Percentiles rank a stretch among this genome's conserved stretches.
These are phyloP conservation scores for Phataginus tricuspis DNA, from an alignment of 2,797 vertebrate genomes.

Conservation along the genomic window DNA sequence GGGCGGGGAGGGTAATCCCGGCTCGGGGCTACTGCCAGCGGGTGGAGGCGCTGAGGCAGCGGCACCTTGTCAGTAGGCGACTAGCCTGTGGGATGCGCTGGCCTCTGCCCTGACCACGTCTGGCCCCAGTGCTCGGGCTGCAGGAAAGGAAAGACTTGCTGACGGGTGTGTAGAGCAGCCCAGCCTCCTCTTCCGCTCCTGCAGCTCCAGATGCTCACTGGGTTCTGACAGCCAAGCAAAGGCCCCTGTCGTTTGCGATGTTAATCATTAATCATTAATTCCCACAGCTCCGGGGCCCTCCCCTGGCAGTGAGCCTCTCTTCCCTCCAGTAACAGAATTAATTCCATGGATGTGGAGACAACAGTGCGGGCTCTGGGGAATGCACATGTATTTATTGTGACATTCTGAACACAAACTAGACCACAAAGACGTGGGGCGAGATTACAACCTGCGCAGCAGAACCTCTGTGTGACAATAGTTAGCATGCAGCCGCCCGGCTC, in stretches of 20 bases:
- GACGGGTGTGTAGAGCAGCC: rapidly evolving
- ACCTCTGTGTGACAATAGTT: not conserved
- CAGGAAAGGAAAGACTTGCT: not conserved
- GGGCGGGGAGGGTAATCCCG: not conserved
- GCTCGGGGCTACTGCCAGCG: not conserved
- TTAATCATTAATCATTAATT: no score
- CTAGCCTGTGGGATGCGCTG: not conserved
- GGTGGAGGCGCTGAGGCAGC: rapidly evolving
- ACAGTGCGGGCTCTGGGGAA: not conserved
- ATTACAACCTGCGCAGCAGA: conserved; percentile 29
- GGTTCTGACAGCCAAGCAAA: not conserved
- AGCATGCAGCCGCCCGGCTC: conserved; percentile 46
- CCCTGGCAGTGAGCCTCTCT: rapidly evolving
- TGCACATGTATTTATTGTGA: conserved; percentile 82
- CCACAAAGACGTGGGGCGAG: not conserved
- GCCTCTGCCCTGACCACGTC: not conserved
- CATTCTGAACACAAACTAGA: conserved; percentile 73
- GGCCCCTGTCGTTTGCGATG: rapidly evolving
- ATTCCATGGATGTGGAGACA: not conserved
- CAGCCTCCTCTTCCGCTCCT: not conserved
- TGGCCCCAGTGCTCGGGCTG: not conserved
- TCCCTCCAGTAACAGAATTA: not conserved
- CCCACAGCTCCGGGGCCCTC: no score
- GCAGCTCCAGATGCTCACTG: not conserved
- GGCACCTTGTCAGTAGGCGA: not conserved